Percentiles rank a stretch among this genome's conserved stretches.
phyloP scores from a whole-genome alignment of 2,888 invertebrate species.

The Ectemnius continuus region DNA sequence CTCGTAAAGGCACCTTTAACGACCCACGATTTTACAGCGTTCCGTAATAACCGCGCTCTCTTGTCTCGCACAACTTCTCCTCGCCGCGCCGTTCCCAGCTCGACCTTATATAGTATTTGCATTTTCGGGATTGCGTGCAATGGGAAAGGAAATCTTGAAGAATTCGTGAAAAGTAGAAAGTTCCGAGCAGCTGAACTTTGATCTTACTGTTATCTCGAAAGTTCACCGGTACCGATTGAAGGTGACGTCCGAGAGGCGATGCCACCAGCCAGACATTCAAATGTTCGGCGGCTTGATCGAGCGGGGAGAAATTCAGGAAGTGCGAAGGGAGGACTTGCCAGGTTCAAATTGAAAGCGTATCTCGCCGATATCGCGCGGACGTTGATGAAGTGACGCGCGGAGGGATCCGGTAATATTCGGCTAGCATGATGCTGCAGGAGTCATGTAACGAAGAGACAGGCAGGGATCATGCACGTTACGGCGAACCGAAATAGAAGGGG shows the following conservation, averaged over 20 bases:
- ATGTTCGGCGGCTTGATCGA: no score
- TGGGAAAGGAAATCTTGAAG: no score
- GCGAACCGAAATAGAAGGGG: constrained; percentile 43
- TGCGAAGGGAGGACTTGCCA: neutral
- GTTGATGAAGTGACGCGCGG: constrained; percentile 2
- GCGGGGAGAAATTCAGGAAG: no score
- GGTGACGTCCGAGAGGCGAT: no score
- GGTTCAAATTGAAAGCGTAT: constrained; percentile 5
- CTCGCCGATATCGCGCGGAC: neutral
- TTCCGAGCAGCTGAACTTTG: no score
- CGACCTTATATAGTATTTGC: no score
- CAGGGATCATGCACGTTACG: neutral
- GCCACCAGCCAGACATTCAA: no score
- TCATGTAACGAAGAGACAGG: neutral
- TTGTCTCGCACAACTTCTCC: constrained; percentile 19
- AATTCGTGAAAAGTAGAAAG: no score
- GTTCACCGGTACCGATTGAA: no score
- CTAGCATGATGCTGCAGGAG: constrained; percentile 3
- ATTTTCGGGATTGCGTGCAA: no score
- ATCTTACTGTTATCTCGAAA: no score
- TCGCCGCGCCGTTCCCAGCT: no score
- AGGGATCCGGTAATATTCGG: constrained; percentile 6
- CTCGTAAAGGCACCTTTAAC: constrained; percentile 74
- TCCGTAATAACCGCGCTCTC: constrained; percentile 71
- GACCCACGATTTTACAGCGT: constrained; percentile 75